phyloP scores from a whole-genome alignment of 1,140 invertebrate genomes.

The Vanessa atalanta region DNA sequence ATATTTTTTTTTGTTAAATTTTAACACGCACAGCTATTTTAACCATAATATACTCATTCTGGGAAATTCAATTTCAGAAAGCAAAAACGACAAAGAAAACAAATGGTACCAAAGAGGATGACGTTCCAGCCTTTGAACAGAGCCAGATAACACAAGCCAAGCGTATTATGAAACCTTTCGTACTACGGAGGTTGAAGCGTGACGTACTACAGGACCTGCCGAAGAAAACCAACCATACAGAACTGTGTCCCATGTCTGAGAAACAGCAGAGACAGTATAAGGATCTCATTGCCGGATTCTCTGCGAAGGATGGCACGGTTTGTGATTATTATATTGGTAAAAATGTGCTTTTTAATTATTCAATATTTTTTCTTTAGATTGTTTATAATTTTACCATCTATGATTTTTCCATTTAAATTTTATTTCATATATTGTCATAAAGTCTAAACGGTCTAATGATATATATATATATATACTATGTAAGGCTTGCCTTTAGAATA shows the following conservation, averaged over 20 bases:
- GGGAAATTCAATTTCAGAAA: constrained; percentile 54
- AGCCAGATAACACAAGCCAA: constrained; percentile 96
- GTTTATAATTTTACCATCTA: too few species aligned
- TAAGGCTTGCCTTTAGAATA: too few species aligned
- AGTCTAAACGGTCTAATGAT: too few species aligned
- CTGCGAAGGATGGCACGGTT: constrained; percentile 83
- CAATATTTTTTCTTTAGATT: too few species aligned
- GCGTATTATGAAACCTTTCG: constrained; percentile 97
- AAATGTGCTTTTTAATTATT: too few species aligned
- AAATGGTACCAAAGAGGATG: constrained; percentile 73
- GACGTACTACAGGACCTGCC: constrained; percentile 93
- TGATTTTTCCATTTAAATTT: too few species aligned
- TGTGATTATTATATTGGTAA: background rate
- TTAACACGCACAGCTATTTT: too few species aligned
- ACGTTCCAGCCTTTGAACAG: constrained; percentile 89
- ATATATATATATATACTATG: too few species aligned
- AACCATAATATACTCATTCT: background rate
- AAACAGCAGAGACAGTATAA: constrained; percentile 89
- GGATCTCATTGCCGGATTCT: constrained; percentile 87
- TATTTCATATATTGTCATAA: too few species aligned
- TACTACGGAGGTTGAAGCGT: constrained; percentile 93
- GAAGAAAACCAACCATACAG: constrained; percentile 87
- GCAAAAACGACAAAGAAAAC: constrained; percentile 64
- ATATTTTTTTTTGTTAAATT: too few species aligned
- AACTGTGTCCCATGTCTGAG: constrained; percentile 83